Percentiles rank a stretch among this genome's conserved stretches.
Evolutionary conservation across 2,888 invertebrate genomes (phyloP).

Genomic region (Pterostichus niger): DNA sequence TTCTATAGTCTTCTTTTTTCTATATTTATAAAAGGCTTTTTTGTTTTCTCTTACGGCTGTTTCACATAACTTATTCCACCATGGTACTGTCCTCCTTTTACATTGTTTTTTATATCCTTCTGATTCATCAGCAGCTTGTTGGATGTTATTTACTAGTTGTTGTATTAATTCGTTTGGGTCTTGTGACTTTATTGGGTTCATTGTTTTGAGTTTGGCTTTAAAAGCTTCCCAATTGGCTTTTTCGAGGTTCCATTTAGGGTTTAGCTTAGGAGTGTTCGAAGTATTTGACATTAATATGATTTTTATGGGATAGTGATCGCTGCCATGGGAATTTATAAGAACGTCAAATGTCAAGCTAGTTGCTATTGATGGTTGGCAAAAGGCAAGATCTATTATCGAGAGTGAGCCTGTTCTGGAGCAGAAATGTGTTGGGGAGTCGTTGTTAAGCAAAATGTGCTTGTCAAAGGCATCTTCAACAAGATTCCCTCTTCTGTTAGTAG

Average conservation of each 20-base stretch:
- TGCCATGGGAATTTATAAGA: not conserved
- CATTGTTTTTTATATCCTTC: not conserved
- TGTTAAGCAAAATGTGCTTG: not conserved
- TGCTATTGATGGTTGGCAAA: conserved; percentile 23
- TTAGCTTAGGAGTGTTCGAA: not conserved
- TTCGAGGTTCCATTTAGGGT: conserved; percentile 7
- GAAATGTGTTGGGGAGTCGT: too few relatives aligned
- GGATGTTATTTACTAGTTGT: too few relatives aligned
- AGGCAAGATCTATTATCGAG: conserved; percentile 19
- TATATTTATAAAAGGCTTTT: conserved; percentile 9
- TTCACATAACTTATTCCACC: conserved; percentile 43
- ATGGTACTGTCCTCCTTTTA: conserved; percentile 18
- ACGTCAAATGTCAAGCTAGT: not conserved
- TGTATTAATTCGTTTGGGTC: not conserved
- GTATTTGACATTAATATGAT: not conserved
- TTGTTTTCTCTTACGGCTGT: conserved; percentile 10
- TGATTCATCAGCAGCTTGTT: conserved; percentile 11
- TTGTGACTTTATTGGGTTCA: not conserved
- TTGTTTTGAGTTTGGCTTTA: not conserved
- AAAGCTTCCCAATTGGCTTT: conserved; percentile 14
- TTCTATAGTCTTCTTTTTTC: conserved; percentile 15
- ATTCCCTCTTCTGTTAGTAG: too few relatives aligned
- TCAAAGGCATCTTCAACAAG: too few relatives aligned
- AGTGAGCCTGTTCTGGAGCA: conserved; percentile 17
- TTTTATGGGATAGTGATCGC: conserved; percentile 1